Percentiles rank a stretch among this genome's conserved stretches.
phyloP scores from a whole-genome alignment of 2,113 vertebrate genomes.

The Gnathonemus echidnorhynchus region DNA sequence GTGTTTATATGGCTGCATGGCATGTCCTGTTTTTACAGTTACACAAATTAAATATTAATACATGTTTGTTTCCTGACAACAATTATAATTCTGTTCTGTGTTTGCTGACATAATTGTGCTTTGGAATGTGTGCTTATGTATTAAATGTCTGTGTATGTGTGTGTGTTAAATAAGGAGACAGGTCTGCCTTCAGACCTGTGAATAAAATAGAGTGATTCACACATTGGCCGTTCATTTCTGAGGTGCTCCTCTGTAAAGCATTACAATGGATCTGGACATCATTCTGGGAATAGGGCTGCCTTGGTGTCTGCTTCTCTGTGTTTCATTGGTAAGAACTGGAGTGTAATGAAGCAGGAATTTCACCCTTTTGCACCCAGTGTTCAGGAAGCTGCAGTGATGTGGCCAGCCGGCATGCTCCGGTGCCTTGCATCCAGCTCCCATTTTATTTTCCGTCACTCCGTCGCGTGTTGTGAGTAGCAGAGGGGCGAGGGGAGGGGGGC shows the following conservation, averaged over 20 bases:
- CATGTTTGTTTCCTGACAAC: not conserved
- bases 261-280: not conserved
- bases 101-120: not conserved
- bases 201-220: not conserved
- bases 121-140: not conserved
- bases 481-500: not conserved
- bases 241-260: not conserved
- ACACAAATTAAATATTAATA: conserved; percentile 1
- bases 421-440: not conserved
- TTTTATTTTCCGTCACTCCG: conserved; percentile 12
- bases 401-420: not conserved
- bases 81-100: not conserved
- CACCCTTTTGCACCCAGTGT: not conserved
- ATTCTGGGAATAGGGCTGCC: not conserved
- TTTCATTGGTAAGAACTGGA: not conserved
- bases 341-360: not conserved
- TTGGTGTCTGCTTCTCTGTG: not conserved
- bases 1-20: not conserved
- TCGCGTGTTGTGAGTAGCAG: not conserved
- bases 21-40: not conserved
- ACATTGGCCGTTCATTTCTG: not conserved
- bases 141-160: not conserved
- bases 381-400: not conserved
- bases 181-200: not conserved
- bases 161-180: not conserved